Evolutionary conservation across 2,888 invertebrate genomes (phyloP).

Genomic region (Synanthedon formicaeformis): DNA sequence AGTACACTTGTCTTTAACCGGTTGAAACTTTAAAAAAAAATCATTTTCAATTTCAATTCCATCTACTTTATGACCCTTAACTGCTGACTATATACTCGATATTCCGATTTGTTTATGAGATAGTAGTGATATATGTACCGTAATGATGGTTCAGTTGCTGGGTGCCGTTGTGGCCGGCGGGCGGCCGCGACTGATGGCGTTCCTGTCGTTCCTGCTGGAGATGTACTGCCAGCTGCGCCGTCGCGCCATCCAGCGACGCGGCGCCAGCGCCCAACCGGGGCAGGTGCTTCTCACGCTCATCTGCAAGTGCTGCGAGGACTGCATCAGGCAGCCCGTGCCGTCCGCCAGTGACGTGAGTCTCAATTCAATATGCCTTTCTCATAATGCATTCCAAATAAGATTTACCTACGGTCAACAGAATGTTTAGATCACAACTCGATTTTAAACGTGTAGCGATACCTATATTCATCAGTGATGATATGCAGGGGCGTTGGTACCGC

Average conservation of each 20-base stretch:
- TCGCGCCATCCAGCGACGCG: constrained; percentile 71
- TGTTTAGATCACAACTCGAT: no score
- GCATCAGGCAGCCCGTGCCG: constrained; percentile 84
- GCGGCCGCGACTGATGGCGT: constrained; percentile 80
- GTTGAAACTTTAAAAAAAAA: no score
- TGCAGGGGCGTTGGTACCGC: no score
- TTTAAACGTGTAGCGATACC: no score
- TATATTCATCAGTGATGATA: no score
- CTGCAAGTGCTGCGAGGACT: constrained; percentile 90
- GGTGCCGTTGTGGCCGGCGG: constrained; percentile 71
- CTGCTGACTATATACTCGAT: no score
- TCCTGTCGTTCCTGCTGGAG: constrained; percentile 91
- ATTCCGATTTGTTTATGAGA: no score
- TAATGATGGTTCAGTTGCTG: constrained; percentile 42
- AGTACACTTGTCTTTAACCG: no score
- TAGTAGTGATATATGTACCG: no score
- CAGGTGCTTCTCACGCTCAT: constrained; percentile 84
- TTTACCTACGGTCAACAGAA: no score
- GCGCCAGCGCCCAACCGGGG: constrained; percentile 68
- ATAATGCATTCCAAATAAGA: background rate
- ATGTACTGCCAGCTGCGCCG: constrained; percentile 90
- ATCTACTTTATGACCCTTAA: no score
- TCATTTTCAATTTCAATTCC: no score
- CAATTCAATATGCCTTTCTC: background rate
- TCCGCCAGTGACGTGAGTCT: constrained; percentile 80